Evolutionary conservation across 2,797 vertebrate species (phyloP).

Genomic region (Enteromius paludinosus): DNA sequence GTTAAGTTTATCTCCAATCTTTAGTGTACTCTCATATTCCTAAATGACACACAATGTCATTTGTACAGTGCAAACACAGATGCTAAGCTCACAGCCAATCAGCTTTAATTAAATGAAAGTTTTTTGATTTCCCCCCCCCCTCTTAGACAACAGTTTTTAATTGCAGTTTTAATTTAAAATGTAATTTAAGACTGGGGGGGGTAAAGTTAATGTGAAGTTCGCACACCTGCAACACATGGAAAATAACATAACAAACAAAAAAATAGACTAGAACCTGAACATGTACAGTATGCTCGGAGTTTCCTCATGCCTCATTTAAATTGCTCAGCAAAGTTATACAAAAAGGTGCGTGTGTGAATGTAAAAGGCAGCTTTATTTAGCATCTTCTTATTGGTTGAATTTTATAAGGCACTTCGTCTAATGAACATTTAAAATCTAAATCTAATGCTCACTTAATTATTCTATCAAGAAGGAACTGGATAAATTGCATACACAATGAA

Average conservation of each 20-base stretch:
- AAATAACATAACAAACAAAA: not conserved
- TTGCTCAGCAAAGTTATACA: not conserved
- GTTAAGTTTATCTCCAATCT: not conserved
- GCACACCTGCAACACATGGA: constrained; percentile 30
- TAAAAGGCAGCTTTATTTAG: not conserved
- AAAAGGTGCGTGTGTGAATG: not conserved
- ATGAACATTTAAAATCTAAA: not conserved
- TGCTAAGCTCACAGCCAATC: constrained; percentile 27
- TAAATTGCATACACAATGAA: not conserved
- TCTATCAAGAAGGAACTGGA: not conserved
- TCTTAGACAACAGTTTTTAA: constrained; percentile 12
- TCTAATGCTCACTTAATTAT: not conserved
- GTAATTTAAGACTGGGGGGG: not conserved
- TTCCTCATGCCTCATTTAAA: constrained; percentile 9
- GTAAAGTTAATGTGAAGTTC: constrained; percentile 3
- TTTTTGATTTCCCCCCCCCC: not conserved
- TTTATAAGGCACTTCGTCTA: not conserved
- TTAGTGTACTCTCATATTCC: not conserved
- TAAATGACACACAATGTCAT: constrained; percentile 24
- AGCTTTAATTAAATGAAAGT: constrained; percentile 26
- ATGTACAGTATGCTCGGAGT: not conserved
- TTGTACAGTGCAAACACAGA: not conserved
- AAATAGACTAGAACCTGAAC: not conserved
- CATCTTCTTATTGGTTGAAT: not conserved
- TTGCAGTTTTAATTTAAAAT: constrained; percentile 36